Conservation (phyloP, 2,888 invertebrate species). For the Eupithecia centaureata region DNA sequence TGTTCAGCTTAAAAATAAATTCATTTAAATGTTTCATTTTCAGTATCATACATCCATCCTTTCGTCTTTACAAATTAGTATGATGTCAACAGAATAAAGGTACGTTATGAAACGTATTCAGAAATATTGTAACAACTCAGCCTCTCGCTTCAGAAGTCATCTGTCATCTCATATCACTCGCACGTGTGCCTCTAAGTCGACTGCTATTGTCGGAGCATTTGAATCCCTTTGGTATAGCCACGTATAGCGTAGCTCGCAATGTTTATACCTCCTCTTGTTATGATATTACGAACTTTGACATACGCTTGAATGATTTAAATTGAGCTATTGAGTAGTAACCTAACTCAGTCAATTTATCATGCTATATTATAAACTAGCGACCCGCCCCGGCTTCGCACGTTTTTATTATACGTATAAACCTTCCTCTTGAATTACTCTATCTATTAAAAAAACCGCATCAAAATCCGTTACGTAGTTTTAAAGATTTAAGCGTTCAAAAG, state of each 20-base stretch:
- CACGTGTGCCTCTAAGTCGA: constrained; percentile 37
- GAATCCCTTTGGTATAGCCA: constrained; percentile 12
- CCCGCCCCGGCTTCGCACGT: not conserved
- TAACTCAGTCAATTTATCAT: not conserved
- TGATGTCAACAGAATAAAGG: not conserved
- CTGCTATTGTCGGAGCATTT: constrained; percentile 26
- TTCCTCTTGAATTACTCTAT: too few relatives aligned
- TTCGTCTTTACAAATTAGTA: too few relatives aligned
- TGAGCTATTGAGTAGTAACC: not conserved
- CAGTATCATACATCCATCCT: too few relatives aligned
- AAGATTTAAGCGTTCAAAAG: too few relatives aligned
- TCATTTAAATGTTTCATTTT: too few relatives aligned
- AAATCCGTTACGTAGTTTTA: too few relatives aligned
- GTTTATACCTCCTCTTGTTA: not conserved
- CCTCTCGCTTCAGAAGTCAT: constrained; percentile 39
- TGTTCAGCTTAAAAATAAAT: too few relatives aligned
- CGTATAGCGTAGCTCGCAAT: not conserved
- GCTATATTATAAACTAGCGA: not conserved
- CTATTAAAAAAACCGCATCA: too few relatives aligned
- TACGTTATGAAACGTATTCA: constrained; percentile 3
- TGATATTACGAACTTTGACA: not conserved
- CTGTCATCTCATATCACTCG: constrained; percentile 42
- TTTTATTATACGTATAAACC: too few relatives aligned
- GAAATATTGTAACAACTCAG: constrained; percentile 28
- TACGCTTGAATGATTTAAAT: not conserved